These are phyloP conservation scores for Eurystomus gularis DNA, from an alignment of 2,113 vertebrate genomes.

Conservation along the genomic window DNA sequence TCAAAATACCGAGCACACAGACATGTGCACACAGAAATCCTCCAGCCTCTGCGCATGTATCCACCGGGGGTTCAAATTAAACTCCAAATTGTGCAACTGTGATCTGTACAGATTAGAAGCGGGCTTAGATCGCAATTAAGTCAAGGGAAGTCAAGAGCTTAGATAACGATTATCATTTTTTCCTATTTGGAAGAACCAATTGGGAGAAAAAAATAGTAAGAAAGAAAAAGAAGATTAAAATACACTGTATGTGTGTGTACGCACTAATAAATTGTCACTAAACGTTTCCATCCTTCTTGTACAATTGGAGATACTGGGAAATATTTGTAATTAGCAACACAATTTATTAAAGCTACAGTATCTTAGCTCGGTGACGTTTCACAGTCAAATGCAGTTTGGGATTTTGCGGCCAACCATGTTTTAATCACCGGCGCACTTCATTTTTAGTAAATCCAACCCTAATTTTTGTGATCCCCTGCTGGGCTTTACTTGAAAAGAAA, in stretches of 20 bases:
- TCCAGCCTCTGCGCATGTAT: neutral
- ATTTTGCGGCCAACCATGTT: constrained; percentile 55
- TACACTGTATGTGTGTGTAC: neutral
- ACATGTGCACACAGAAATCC: neutral
- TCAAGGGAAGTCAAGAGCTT: constrained; percentile 68
- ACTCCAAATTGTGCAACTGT: constrained; percentile 41
- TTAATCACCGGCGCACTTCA: constrained; percentile 61
- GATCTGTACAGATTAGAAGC: constrained; percentile 65
- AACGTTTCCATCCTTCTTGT: constrained; percentile 10
- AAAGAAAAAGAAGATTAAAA: neutral
- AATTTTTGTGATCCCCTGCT: constrained; percentile 60
- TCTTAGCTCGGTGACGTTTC: constrained; percentile 32
- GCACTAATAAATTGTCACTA: constrained; percentile 42
- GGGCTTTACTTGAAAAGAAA: constrained; percentile 51
- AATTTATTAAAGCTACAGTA: constrained; percentile 22
- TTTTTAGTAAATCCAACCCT: constrained; percentile 64
- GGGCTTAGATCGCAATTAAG: constrained; percentile 69
- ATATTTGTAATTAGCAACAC: constrained; percentile 39
- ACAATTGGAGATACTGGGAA: neutral
- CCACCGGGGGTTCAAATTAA: constrained; percentile 58
- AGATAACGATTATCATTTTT: constrained; percentile 58
- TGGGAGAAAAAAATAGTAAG: neutral
- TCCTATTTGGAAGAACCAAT: constrained; percentile 30
- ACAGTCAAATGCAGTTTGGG: constrained; percentile 39
- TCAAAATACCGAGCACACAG: neutral